Evolutionary conservation across 2,113 vertebrate species (phyloP), one percentile per base, ranked within the genome.

Genomic region (Bettongia penicillata): DNA sequence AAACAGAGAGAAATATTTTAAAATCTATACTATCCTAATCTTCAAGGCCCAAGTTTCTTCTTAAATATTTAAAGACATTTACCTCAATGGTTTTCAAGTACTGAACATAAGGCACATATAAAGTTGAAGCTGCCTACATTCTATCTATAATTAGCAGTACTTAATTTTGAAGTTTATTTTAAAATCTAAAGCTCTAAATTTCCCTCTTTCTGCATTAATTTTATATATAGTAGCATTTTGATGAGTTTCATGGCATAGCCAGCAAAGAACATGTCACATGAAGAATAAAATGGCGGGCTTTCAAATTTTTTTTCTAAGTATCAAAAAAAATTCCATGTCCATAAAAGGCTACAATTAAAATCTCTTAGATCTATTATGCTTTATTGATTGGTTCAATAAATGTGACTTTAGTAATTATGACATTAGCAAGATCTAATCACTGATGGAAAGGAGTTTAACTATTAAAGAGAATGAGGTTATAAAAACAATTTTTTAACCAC

Each of bases 121-220:
- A 93, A 96, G 51, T 52, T 53, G 94, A 93, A 37, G 90, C n/a
- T 89, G 89, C 50, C n/a, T 50, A 43, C 68, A 43, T 93, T 96
- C 55, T 91, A 96, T 50, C 90, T 23, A 28, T 95, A 77, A 77
- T 77, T n/a, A 77, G n/a, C 68, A n/a, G 14, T n/a, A n/a, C 1
- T 77, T 77, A 77, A 77, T 77, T 77, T n/a, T 77, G n/a, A n/a
- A 19, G 10, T 31, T 97, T 97, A 52, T 95, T 94, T 91, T 95
- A 94, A 91, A 94, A 77, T 89, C 94, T 92, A 96, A 57, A 28
- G 1, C 43, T 91, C n/a, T 77, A 51, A 77, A 77, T n/a, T 77
- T 57, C 92, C 53, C 91, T 94, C 57, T 53, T 95, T 94, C 91
- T 52, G 49, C 43, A 95, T 90, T 84, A 93, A 93, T 89, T 93